These are phyloP conservation scores for Aproaerema taeniolella DNA, from an alignment of 2,888 invertebrate genomes.

Conservation along the genomic window DNA sequence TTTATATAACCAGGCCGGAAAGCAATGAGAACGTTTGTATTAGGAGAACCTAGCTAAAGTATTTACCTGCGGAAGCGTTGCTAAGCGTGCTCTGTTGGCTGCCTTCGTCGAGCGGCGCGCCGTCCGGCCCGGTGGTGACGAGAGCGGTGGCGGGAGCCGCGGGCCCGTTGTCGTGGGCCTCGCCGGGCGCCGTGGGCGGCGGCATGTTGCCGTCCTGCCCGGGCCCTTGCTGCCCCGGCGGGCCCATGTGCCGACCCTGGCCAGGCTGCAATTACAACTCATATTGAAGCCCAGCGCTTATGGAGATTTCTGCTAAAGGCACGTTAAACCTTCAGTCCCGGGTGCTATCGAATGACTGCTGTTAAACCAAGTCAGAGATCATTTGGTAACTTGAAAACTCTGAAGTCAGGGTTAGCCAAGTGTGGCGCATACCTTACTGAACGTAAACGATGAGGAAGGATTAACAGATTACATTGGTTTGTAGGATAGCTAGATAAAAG, in stretches of 20 bases:
- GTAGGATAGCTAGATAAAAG: no score
- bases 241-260: constrained; percentile 78
- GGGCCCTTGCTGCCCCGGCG: constrained; percentile 62
- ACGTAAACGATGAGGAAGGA: no score
- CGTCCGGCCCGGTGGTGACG: constrained; percentile 94
- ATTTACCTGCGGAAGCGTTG: constrained; percentile 91
- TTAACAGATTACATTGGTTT: no score
- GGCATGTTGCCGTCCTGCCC: constrained; percentile 66
- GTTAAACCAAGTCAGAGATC: no score
- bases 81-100: constrained; percentile 95
- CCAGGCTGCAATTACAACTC: constrained; percentile 39
- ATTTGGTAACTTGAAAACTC: no score
- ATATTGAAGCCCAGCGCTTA: no score
- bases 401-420: no score
- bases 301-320: no score
- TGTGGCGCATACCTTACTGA: no score
- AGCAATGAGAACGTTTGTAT: no score
- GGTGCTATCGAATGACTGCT: not conserved
- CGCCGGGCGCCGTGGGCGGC: constrained; percentile 78
- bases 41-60: not conserved
- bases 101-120: constrained; percentile 91
- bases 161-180: constrained; percentile 82
- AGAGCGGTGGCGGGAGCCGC: constrained; percentile 88
- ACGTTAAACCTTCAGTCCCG: not conserved
- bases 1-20: no score